Evolutionary conservation across 2,888 invertebrate species (phyloP).

Genomic region (Seira musarum): DNA sequence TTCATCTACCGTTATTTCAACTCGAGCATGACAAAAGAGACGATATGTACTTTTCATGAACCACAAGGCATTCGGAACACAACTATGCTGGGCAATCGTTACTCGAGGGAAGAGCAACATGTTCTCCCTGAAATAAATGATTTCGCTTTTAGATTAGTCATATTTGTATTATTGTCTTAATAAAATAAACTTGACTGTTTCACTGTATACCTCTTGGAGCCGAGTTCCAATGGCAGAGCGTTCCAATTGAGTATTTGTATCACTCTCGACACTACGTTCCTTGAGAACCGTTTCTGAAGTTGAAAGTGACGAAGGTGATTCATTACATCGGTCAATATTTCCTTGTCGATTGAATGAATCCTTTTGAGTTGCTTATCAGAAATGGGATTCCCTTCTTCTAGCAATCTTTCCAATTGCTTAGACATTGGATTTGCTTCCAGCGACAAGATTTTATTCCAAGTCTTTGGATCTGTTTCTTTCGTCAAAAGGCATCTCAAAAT

Average conservation of each 20-base stretch:
- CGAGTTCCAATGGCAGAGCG: slow-evolving; percentile 42
- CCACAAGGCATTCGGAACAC: slow-evolving; percentile 52
- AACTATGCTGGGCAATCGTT: slow-evolving; percentile 46
- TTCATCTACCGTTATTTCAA: slow-evolving; percentile 24
- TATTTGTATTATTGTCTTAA: neutral
- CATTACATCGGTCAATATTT: slow-evolving; percentile 44
- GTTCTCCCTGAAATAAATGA: slow-evolving; percentile 38
- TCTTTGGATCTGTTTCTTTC: slow-evolving; percentile 50
- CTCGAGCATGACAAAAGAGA: slow-evolving; percentile 42
- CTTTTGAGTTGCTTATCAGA: slow-evolving; percentile 40
- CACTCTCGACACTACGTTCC: slow-evolving; percentile 43
- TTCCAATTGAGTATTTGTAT: slow-evolving; percentile 51
- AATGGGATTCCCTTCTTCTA: slow-evolving; percentile 39
- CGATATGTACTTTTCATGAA: slow-evolving; percentile 43
- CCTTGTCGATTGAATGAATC: slow-evolving; percentile 22
- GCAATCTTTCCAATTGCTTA: slow-evolving; percentile 34
- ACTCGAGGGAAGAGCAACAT: slow-evolving; percentile 46
- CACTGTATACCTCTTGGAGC: slow-evolving; percentile 5
- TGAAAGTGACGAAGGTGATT: slow-evolving; percentile 50
- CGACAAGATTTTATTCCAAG: slow-evolving; percentile 51
- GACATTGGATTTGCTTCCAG: slow-evolving; percentile 45
- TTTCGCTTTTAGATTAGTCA: neutral
- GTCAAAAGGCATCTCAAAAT: slow-evolving; percentile 50
- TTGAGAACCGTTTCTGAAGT: slow-evolving; percentile 50
- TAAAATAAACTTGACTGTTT: neutral